Percentiles rank a stretch among this genome's conserved stretches.
Evolutionary conservation across 2,113 vertebrate species (phyloP).

Genomic region (Salvelinus fontinalis): DNA sequence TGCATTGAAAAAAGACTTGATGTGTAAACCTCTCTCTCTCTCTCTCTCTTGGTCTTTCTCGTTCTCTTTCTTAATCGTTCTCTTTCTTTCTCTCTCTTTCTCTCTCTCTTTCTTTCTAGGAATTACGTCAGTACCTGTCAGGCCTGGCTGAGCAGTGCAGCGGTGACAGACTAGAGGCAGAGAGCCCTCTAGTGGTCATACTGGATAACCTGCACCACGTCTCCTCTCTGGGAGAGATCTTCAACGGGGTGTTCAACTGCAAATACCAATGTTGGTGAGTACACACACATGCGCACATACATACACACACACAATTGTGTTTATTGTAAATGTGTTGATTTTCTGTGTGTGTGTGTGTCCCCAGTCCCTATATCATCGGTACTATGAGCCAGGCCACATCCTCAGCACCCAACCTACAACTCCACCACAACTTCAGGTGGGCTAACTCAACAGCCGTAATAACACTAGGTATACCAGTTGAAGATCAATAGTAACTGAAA

Average conservation of each 20-base stretch:
- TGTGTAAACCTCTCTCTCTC: no score
- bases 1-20: no score
- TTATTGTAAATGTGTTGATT: background rate
- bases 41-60: no score
- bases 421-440: slow-evolving; percentile 99
- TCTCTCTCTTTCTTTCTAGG: slow-evolving; percentile 65
- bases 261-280: slow-evolving; percentile 91
- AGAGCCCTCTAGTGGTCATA: slow-evolving; percentile 92
- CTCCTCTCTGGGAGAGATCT: slow-evolving; percentile 94
- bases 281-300: no score
- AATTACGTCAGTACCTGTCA: slow-evolving; percentile 92
- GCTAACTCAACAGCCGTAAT: slow-evolving; percentile 5
- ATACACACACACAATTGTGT: background rate
- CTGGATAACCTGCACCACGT: slow-evolving; percentile 95
- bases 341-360: slow-evolving; percentile 7
- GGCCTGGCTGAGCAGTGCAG: slow-evolving; percentile 91
- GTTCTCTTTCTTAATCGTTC: background rate
- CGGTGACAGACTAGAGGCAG: slow-evolving; percentile 76
- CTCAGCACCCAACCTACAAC: slow-evolving; percentile 94
- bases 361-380: slow-evolving; percentile 94
- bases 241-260: slow-evolving; percentile 94
- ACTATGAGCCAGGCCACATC: slow-evolving; percentile 99
- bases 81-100: background rate
- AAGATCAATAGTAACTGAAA: no score
- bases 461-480: no score